These are phyloP conservation scores for Nautilus pompilius DNA, from an alignment of 1,140 invertebrate species.

Conservation along the genomic window DNA sequence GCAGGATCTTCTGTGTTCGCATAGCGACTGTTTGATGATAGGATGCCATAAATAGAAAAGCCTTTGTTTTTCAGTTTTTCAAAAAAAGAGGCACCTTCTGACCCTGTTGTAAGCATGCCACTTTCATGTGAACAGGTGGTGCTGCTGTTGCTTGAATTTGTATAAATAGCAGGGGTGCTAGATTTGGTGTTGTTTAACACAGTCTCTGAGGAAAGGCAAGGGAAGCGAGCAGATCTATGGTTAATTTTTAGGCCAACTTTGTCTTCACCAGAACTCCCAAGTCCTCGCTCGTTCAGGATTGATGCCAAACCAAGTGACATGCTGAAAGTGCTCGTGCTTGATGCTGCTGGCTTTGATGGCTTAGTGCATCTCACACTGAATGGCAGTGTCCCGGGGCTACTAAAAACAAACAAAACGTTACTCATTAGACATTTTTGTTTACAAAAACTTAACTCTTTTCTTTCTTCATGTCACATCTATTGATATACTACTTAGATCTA, in stretches of 20 bases:
- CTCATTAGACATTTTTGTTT: too few species aligned
- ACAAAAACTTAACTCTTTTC: too few species aligned
- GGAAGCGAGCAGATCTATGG: neutral
- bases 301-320: slow-evolving; percentile 75
- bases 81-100: slow-evolving; percentile 5
- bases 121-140: too few species aligned
- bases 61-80: neutral
- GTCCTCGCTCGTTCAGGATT: slow-evolving; percentile 77
- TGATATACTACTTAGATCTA: too few species aligned
- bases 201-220: too few species aligned
- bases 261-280: slow-evolving; percentile 55
- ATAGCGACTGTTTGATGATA: neutral
- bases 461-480: too few species aligned
- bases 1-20: neutral
- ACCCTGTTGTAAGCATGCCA: too few species aligned
- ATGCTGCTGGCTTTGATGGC: too few species aligned
- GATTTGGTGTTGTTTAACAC: neutral
- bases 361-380: too few species aligned
- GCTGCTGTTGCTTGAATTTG: neutral
- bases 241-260: slow-evolving; percentile 9
- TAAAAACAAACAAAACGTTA: too few species aligned
- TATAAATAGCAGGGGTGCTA: neutral
- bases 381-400: too few species aligned
- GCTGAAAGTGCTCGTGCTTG: slow-evolving; percentile 73
- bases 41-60: slow-evolving; percentile 1